Evolutionary conservation across 2,113 vertebrate genomes (phyloP).

Genomic region (Aythya baeri): DNA sequence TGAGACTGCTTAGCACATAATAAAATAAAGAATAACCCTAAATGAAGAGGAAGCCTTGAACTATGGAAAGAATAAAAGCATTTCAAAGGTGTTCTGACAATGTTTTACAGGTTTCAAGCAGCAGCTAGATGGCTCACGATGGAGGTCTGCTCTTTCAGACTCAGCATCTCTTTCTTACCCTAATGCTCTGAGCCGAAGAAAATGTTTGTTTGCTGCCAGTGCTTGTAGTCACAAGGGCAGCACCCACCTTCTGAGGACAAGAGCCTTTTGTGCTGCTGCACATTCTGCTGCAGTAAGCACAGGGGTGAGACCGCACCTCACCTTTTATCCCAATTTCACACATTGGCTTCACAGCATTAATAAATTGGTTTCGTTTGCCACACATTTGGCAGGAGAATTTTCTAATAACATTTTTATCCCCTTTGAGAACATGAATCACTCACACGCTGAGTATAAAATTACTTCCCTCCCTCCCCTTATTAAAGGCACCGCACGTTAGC

Average conservation of each 20-base stretch:
- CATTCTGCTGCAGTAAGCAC: not conserved
- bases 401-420: slow-evolving; percentile 73
- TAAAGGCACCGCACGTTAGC: slow-evolving; percentile 60
- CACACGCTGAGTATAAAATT: slow-evolving; percentile 65
- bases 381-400: slow-evolving; percentile 69
- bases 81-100: slow-evolving; percentile 30
- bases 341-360: slow-evolving; percentile 51
- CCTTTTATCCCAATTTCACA: slow-evolving; percentile 62
- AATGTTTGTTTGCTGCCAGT: not conserved
- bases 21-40: slow-evolving; percentile 35
- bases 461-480: slow-evolving; percentile 62
- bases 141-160: not conserved
- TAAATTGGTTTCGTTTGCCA: slow-evolving; percentile 71
- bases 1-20: slow-evolving; percentile 24
- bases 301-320: not conserved
- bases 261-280: slow-evolving; percentile 22
- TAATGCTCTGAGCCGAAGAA: not conserved
- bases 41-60: slow-evolving; percentile 36
- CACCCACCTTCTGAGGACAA: not conserved
- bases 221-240: not conserved
- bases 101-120: slow-evolving; percentile 24
- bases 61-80: not conserved
- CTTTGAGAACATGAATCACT: slow-evolving; percentile 64
- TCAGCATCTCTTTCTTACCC: not conserved
- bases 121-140: not conserved